A percentile compares a stretch with the other conserved stretches of the same genome.
Conservation (phyloP, 2,888 invertebrate species). For the Lathronympha strigana region DNA sequence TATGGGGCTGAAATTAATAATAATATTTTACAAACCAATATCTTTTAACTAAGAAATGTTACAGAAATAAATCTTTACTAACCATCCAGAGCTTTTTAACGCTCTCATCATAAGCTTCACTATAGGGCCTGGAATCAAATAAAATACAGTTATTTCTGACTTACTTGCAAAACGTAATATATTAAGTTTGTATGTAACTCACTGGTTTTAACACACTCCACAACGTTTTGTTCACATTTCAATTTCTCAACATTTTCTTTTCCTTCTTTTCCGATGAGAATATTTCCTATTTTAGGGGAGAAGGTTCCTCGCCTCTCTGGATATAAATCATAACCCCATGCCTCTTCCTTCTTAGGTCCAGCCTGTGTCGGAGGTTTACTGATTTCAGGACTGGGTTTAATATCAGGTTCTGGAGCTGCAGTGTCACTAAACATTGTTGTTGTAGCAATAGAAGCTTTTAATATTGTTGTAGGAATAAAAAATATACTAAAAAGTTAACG, state of each 20-base stretch:
- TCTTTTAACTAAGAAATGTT: background rate
- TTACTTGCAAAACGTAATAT: slow-evolving; percentile 1
- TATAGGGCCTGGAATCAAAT: slow-evolving; percentile 85
- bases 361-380: slow-evolving; percentile 41
- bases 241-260: slow-evolving; percentile 88
- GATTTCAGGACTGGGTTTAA: slow-evolving; percentile 41
- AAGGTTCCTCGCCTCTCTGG: slow-evolving; percentile 90
- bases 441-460: background rate
- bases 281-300: slow-evolving; percentile 80
- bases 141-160: slow-evolving; percentile 41
- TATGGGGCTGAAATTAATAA: slow-evolving; percentile 86
- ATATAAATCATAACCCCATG: slow-evolving; percentile 92
- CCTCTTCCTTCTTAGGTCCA: slow-evolving; percentile 56
- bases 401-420: slow-evolving; percentile 42
- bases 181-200: slow-evolving; percentile 52
- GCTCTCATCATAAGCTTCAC: slow-evolving; percentile 94
- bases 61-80: slow-evolving; percentile 53
- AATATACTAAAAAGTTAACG: background rate
- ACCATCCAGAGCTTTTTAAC: slow-evolving; percentile 91
- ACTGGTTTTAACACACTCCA: slow-evolving; percentile 89
- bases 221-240: slow-evolving; percentile 92
- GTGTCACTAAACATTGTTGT: slow-evolving; percentile 52
- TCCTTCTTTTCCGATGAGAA: slow-evolving; percentile 87
- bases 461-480: background rate
- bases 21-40: background rate